A percentile compares a stretch with the other conserved stretches of the same genome.
Conservation (phyloP, 1,140 invertebrate genomes). For the Drosophila ercepeae region DNA sequence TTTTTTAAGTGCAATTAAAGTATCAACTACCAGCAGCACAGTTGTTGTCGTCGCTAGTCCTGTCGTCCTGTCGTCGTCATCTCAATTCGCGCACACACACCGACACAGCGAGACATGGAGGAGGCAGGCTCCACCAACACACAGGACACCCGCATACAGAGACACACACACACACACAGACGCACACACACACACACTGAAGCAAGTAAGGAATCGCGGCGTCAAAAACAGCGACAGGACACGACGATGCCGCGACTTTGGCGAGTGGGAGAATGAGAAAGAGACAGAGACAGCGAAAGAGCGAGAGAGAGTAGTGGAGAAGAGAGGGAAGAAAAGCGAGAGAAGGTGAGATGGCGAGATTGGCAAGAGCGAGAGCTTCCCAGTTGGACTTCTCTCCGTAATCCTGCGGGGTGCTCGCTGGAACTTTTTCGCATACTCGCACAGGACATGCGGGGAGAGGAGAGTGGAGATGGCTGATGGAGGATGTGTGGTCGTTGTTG, state of each 20-base stretch:
- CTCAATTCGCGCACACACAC: conserved; percentile 67
- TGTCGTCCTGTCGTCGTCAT: conserved; percentile 65
- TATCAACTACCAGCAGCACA: conserved; percentile 46
- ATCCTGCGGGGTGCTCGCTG: conserved; percentile 16
- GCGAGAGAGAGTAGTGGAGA: conserved; percentile 7
- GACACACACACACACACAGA: not conserved
- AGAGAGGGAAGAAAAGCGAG: not conserved
- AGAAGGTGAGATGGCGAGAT: conserved; percentile 15
- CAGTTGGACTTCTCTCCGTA: conserved; percentile 31
- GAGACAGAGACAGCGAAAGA: not conserved
- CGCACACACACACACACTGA: not conserved
- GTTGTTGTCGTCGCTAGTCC: conserved; percentile 16
- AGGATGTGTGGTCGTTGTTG: conserved; percentile 22
- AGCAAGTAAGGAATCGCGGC: conserved; percentile 36
- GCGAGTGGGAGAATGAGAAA: conserved; percentile 44
- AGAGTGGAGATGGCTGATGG: conserved; percentile 13
- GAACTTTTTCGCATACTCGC: conserved; percentile 12
- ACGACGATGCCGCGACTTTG: conserved; percentile 56
- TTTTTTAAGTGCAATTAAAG: conserved; percentile 19
- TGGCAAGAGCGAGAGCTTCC: not conserved
- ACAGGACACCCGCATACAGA: conserved; percentile 27
- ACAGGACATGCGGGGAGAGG: not conserved
- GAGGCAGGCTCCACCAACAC: not conserved
- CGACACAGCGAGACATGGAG: conserved; percentile 1
- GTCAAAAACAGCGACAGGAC: conserved; percentile 58